phyloP scores from a whole-genome alignment of 2,797 vertebrate genomes.

The Melanotaenia pygmaea region DNA sequence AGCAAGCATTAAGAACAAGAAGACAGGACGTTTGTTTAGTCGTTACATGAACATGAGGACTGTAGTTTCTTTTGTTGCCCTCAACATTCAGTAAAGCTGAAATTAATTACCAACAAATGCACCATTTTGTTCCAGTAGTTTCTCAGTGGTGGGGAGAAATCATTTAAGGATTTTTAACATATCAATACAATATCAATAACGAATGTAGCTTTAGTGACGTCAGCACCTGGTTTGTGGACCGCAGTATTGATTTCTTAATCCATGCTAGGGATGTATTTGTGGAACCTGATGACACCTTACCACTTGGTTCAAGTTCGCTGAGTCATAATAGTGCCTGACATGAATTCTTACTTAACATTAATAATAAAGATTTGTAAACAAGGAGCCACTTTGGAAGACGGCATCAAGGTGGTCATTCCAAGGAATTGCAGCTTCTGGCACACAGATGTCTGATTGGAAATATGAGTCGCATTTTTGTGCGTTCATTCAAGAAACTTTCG shows the following conservation, averaged over 20 bases:
- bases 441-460: neutral
- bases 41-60: neutral
- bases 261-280: neutral
- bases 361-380: too few relatives aligned
- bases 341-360: too few relatives aligned
- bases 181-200: neutral
- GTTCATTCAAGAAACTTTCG: neutral
- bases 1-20: neutral
- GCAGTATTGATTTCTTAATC: neutral
- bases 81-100: constrained; percentile 7
- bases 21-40: constrained; percentile 2
- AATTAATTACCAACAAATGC: neutral
- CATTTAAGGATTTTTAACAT: neutral
- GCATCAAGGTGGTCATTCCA: neutral
- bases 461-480: too few relatives aligned
- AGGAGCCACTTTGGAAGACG: neutral
- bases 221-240: neutral
- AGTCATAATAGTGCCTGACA: too few relatives aligned
- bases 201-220: neutral
- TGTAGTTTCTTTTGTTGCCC: neutral
- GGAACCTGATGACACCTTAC: too few relatives aligned
- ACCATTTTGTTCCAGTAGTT: neutral
- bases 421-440: neutral
- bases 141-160: neutral
- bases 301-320: too few relatives aligned